Evolutionary conservation across 2,113 vertebrate genomes (phyloP).

Genomic region (Noturus placidus): DNA sequence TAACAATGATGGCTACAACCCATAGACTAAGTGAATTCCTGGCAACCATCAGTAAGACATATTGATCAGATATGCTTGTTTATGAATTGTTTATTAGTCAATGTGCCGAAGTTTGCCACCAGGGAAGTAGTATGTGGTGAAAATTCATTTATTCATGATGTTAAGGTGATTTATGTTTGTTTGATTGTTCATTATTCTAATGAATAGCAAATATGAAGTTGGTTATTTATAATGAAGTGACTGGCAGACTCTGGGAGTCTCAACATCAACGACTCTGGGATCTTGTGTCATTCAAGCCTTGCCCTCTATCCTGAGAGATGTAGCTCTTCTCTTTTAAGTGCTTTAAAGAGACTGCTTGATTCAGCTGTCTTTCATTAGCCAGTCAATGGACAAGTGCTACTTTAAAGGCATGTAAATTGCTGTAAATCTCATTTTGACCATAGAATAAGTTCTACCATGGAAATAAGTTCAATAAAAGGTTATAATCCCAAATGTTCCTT

Average conservation of each 20-base stretch:
- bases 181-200: slow-evolving; percentile 22
- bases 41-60: background rate
- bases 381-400: background rate
- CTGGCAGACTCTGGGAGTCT: too few relatives aligned
- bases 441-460: background rate
- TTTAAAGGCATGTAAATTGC: background rate
- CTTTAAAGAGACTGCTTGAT: background rate
- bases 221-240: slow-evolving; percentile 2
- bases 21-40: slow-evolving; percentile 20
- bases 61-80: slow-evolving; percentile 24
- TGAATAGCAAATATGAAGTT: slow-evolving; percentile 6
- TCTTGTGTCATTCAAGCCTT: slow-evolving; percentile 16
- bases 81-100: slow-evolving; percentile 7
- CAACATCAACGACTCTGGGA: background rate
- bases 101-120: background rate
- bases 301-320: background rate
- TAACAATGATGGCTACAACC: slow-evolving; percentile 60
- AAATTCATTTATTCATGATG: background rate
- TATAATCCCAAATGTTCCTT: background rate
- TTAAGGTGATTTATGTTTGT: background rate
- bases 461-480: background rate
- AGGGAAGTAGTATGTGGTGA: background rate
- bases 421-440: background rate
- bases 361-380: slow-evolving; percentile 40
- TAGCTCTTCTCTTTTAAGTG: background rate